Evolutionary conservation across 2,797 vertebrate genomes (phyloP).

Genomic region (Phrynocephalus guinanensis): DNA sequence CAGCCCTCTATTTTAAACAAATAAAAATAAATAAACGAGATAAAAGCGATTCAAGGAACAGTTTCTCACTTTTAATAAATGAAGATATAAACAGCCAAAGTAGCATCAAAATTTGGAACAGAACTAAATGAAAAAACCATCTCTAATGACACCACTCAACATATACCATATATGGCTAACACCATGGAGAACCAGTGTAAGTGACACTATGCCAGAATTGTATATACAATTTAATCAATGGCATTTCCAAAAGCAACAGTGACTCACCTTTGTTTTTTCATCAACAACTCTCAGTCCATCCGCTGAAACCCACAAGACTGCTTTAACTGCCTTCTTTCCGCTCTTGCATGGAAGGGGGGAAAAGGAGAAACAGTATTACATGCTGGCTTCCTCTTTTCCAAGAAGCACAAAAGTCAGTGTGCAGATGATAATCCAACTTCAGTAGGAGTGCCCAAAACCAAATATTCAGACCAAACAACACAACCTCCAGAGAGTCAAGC

Average conservation of each 20-base stretch:
- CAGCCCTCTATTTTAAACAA: no score
- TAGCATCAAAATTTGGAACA: neutral
- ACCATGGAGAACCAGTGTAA: neutral
- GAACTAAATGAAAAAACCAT: neutral
- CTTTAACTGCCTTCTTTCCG: conserved; percentile 96
- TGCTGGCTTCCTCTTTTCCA: conserved; percentile 67
- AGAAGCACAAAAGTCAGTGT: conserved; percentile 70
- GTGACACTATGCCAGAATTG: neutral
- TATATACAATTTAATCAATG: neutral
- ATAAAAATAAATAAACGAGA: no score
- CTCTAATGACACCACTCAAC: neutral
- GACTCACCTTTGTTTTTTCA: conserved; percentile 97
- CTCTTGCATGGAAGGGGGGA: conserved; percentile 78
- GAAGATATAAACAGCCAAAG: neutral
- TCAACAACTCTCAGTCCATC: conserved; percentile 98
- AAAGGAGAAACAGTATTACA: conserved; percentile 57
- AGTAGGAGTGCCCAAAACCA: conserved; percentile 77
- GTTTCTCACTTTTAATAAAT: neutral
- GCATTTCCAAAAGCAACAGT: conserved; percentile 39
- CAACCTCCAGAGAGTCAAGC: conserved; percentile 78
- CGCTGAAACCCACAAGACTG: conserved; percentile 96
- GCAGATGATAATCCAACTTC: conserved; percentile 75
- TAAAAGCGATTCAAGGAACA: neutral
- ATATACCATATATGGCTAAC: neutral
- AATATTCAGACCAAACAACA: conserved; percentile 77